Conservation (phyloP, 2,888 invertebrate species). For the Nomada fucata region DNA sequence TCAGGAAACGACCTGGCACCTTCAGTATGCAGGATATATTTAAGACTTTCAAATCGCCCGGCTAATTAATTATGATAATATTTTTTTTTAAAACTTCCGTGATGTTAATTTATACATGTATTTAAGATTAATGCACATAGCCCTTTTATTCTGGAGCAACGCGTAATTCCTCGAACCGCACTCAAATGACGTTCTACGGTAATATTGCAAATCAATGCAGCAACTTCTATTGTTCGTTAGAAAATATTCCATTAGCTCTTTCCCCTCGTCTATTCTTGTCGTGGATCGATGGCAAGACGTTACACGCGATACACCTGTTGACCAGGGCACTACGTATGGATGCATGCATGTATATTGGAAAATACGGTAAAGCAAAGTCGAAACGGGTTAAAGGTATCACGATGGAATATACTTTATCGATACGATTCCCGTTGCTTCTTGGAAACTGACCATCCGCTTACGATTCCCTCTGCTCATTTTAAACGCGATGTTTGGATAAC, state of each 20-base stretch:
- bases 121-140: too few relatives aligned
- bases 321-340: background rate
- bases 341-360: background rate
- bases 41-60: too few relatives aligned
- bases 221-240: slow-evolving; percentile 18
- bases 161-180: slow-evolving; percentile 12
- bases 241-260: slow-evolving; percentile 39
- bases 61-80: too few relatives aligned
- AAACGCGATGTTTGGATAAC: background rate
- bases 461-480: background rate
- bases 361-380: background rate
- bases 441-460: background rate
- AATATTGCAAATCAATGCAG: slow-evolving; percentile 29
- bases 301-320: slow-evolving; percentile 10
- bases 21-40: too few relatives aligned
- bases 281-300: slow-evolving; percentile 27
- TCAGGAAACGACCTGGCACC: too few relatives aligned
- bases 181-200: slow-evolving; percentile 9
- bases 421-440: background rate
- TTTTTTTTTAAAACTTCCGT: too few relatives aligned
- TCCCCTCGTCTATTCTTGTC: slow-evolving; percentile 27
- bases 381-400: background rate
- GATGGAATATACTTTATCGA: slow-evolving; percentile 1
- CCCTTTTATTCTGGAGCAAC: background rate
- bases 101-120: too few relatives aligned